A percentile compares a stretch with the other conserved stretches of the same genome.
Conservation (phyloP, 1,140 invertebrate genomes). For the Samia ricini region DNA sequence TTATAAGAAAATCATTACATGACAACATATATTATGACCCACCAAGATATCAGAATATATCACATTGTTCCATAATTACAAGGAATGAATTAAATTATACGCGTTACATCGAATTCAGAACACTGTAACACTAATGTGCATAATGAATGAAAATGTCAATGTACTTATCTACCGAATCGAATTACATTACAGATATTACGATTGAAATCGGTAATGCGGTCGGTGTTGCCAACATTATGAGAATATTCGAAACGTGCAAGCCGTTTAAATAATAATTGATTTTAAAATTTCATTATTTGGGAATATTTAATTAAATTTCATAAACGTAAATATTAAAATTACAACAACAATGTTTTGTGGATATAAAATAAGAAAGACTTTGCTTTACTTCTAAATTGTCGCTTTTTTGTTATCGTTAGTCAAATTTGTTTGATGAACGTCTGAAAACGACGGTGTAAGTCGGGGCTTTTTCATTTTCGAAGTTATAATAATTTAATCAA, state of each 20-base stretch:
- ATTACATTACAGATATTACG: background rate
- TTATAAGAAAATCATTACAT: too few relatives aligned
- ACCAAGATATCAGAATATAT: too few relatives aligned
- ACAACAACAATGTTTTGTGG: too few relatives aligned
- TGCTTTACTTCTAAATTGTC: too few relatives aligned
- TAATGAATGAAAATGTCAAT: background rate
- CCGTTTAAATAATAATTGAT: background rate
- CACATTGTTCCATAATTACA: background rate
- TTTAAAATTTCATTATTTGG: background rate
- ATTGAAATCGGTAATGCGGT: background rate
- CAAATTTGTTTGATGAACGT: too few relatives aligned
- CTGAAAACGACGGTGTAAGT: too few relatives aligned
- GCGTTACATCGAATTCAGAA: background rate
- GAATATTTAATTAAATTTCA: background rate
- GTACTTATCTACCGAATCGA: background rate
- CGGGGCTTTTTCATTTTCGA: too few relatives aligned
- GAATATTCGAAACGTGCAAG: background rate
- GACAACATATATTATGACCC: too few relatives aligned
- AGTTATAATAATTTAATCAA: too few relatives aligned
- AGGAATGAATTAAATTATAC: background rate
- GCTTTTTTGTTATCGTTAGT: too few relatives aligned
- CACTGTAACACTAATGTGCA: background rate
- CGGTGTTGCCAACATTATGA: background rate
- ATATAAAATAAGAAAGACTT: too few relatives aligned
- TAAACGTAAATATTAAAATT: too few relatives aligned